These are phyloP conservation scores for Meloe dianella DNA, from an alignment of 2,888 invertebrate genomes.

Conservation along the genomic window DNA sequence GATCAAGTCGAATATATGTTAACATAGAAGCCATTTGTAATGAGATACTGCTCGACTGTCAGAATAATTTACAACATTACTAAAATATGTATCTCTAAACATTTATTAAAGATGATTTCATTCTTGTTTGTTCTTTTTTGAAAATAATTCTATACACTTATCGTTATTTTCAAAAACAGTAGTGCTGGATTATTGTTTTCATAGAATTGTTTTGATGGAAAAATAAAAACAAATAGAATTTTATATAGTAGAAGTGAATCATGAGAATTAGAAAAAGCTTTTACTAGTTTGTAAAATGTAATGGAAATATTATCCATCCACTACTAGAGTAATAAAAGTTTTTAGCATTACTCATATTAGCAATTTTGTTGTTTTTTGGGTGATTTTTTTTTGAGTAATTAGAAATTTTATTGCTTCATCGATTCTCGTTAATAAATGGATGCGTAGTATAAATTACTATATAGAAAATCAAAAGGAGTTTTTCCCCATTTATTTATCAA, in stretches of 20 bases:
- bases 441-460: neutral
- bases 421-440: neutral
- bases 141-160: neutral
- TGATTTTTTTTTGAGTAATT: neutral
- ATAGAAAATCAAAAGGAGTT: neutral
- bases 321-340: neutral
- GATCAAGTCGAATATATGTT: neutral
- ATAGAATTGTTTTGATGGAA: neutral
- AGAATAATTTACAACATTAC: neutral
- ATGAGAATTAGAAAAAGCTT: constrained; percentile 13
- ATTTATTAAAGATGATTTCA: neutral
- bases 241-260: neutral
- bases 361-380: too few species aligned
- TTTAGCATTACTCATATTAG: neutral
- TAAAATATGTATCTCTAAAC: neutral
- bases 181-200: neutral
- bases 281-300: constrained; percentile 9
- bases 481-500: neutral
- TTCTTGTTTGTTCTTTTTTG: neutral
- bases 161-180: neutral
- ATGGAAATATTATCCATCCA: constrained; percentile 5
- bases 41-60: neutral
- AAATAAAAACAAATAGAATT: neutral
- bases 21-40: neutral
- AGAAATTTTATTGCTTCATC: neutral